A percentile compares a stretch with the other conserved stretches of the same genome.
Conservation (phyloP, 2,888 invertebrate genomes). For the Mythimna albipuncta region DNA sequence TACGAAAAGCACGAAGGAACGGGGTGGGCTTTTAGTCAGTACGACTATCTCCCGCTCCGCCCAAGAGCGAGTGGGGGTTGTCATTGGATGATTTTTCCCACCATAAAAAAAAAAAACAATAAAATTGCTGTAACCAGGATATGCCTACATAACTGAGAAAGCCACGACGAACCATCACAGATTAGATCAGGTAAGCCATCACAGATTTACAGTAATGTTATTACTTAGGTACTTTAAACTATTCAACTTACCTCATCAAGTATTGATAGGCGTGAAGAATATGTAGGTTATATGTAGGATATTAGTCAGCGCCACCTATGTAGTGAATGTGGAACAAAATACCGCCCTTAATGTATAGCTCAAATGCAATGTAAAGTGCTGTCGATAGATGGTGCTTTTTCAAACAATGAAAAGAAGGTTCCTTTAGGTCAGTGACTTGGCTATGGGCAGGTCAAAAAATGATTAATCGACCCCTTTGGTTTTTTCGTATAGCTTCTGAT, state of each 20-base stretch:
- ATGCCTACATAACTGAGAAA: not conserved
- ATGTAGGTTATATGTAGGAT: not conserved
- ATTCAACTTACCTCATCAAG: not conserved
- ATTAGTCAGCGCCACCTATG: slow-evolving; percentile 29
- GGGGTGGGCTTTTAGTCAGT: no score
- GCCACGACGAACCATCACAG: no score
- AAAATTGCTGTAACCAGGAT: not conserved
- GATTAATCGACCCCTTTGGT: not conserved
- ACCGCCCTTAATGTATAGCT: not conserved
- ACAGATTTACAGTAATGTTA: not conserved
- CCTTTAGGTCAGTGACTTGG: slow-evolving; percentile 6
- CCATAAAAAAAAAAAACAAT: no score
- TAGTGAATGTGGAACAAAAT: not conserved
- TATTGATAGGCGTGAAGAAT: not conserved
- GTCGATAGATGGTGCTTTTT: slow-evolving; percentile 14
- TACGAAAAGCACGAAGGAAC: no score
- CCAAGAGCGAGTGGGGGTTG: no score
- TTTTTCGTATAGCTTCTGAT: not conserved
- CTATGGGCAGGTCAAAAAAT: not conserved
- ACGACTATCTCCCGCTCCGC: no score
- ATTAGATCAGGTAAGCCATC: not conserved
- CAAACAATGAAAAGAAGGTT: not conserved
- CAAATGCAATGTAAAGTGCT: not conserved
- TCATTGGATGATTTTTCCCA: no score
- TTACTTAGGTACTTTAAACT: not conserved